A percentile compares a stretch with the other conserved stretches of the same genome.
phyloP scores from a whole-genome alignment of 2,888 invertebrate species.

The Ophion ellenae region DNA sequence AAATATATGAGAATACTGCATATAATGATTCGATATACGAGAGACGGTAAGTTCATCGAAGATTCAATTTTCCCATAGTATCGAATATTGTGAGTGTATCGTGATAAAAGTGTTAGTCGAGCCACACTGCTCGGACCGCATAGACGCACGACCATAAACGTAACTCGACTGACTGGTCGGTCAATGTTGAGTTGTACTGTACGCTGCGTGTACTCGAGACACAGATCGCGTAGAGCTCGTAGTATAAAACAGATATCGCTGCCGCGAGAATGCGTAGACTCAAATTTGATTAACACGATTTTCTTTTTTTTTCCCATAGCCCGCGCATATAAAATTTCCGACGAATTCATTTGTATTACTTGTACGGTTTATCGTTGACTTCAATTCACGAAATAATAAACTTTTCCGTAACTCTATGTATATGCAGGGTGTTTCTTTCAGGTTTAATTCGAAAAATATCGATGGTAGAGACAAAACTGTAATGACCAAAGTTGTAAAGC shows the following conservation, averaged over 20 bases:
- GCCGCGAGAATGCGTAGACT: no score
- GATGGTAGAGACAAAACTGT: no score
- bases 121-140: slow-evolving; percentile 13
- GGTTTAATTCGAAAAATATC: no score
- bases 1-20: no score
- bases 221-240: slow-evolving; percentile 14
- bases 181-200: slow-evolving; percentile 65
- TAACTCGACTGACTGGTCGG: slow-evolving; percentile 79
- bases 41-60: neutral
- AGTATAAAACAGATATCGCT: slow-evolving; percentile 17
- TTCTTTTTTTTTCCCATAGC: neutral
- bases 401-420: neutral
- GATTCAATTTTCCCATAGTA: neutral
- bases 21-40: neutral
- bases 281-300: neutral
- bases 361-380: slow-evolving; percentile 28
- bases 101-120: slow-evolving; percentile 46
- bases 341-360: slow-evolving; percentile 1
- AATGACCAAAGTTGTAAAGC: no score
- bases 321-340: no score
- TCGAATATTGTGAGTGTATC: slow-evolving; percentile 8
- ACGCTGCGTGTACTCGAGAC: neutral
- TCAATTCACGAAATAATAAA: slow-evolving; percentile 21
- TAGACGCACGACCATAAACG: slow-evolving; percentile 73
- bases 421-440: neutral